Evolutionary conservation across 2,888 invertebrate species (phyloP).

Genomic region (Trileptium ribeirensis): DNA sequence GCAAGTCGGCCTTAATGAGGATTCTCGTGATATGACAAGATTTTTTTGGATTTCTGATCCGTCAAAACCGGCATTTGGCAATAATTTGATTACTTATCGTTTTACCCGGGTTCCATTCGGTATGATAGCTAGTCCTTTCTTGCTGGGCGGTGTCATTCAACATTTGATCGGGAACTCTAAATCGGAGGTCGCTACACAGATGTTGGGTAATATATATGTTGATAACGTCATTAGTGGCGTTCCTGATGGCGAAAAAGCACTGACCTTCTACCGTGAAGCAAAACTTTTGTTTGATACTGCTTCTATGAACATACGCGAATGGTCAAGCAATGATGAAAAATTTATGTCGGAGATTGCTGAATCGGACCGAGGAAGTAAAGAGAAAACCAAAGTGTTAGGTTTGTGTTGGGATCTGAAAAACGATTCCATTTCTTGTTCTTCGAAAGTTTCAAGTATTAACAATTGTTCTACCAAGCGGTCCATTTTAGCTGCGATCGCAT

Average conservation of each 20-base stretch:
- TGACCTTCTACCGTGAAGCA: neutral
- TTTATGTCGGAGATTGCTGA: neutral
- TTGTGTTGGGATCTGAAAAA: conserved; percentile 10
- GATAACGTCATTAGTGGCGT: conserved; percentile 27
- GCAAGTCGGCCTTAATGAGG: conserved; percentile 17
- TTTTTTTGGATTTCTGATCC: conserved; percentile 32
- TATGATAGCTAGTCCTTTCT: conserved; percentile 25
- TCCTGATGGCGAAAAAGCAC: neutral
- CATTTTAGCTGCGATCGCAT: conserved; percentile 30
- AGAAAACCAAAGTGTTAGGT: conserved; percentile 16
- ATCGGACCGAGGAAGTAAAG: neutral
- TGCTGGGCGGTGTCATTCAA: neutral
- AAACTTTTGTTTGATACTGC: conserved; percentile 28
- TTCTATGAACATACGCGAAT: conserved; percentile 24
- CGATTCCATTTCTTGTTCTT: neutral
- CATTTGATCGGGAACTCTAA: neutral
- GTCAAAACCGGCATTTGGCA: neutral
- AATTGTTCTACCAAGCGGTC: conserved; percentile 28
- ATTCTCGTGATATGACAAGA: conserved; percentile 24
- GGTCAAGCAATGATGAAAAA: neutral
- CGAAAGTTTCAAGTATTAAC: neutral
- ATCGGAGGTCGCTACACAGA: neutral
- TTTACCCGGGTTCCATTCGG: conserved; percentile 32
- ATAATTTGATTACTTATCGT: conserved; percentile 26
- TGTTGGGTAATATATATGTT: conserved; percentile 31